Evolutionary conservation across 2,888 invertebrate species (phyloP).

Genomic region (Aphidoletes aphidimyza): DNA sequence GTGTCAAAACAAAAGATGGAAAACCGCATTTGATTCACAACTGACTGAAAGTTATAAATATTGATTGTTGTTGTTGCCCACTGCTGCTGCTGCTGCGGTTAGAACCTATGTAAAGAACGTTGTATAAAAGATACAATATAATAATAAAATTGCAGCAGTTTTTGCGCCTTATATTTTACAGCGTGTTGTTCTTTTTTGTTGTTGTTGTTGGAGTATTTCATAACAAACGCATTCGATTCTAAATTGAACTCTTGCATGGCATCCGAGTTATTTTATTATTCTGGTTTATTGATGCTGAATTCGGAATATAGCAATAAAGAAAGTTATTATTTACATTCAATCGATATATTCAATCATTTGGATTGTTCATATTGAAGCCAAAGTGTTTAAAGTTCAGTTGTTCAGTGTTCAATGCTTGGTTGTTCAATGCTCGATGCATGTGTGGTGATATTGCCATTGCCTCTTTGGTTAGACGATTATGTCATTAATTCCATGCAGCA

Average conservation of each 20-base stretch:
- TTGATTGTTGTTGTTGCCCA: too few species aligned
- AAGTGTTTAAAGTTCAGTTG: background rate
- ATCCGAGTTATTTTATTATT: background rate
- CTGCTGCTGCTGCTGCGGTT: too few species aligned
- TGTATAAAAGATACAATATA: slow-evolving; percentile 35
- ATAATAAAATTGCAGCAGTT: slow-evolving; percentile 41
- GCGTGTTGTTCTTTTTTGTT: background rate
- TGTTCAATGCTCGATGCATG: background rate
- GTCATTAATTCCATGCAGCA: background rate
- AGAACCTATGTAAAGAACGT: slow-evolving; percentile 23
- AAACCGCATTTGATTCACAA: slow-evolving; percentile 40
- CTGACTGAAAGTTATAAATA: slow-evolving; percentile 43
- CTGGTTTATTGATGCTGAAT: background rate
- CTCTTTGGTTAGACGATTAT: background rate
- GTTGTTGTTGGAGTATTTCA: too few species aligned
- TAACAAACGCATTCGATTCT: too few species aligned
- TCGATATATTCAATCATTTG: slow-evolving; percentile 39
- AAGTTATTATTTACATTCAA: slow-evolving; percentile 27
- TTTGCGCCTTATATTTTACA: background rate
- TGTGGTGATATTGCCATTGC: too few species aligned
- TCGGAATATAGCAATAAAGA: background rate
- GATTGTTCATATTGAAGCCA: background rate
- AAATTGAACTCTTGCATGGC: too few species aligned
- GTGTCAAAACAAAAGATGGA: background rate
- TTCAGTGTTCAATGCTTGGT: background rate